A percentile compares a stretch with the other conserved stretches of the same genome.
Conservation (phyloP, 2,113 vertebrate species). For the Cisticola juncidis region DNA sequence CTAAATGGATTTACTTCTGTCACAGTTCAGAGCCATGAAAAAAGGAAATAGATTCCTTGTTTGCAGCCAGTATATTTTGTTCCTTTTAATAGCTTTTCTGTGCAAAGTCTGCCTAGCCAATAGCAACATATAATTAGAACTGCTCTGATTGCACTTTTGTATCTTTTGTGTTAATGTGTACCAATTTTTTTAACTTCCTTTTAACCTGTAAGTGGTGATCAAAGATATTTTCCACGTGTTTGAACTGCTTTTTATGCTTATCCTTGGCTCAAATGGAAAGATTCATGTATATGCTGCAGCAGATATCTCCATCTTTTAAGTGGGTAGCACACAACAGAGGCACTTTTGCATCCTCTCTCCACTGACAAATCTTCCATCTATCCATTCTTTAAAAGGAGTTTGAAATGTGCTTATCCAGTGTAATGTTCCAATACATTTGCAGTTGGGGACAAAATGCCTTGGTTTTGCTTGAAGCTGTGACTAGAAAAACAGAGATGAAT, state of each 20-base stretch:
- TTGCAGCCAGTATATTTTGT: neutral
- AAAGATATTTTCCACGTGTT: constrained; percentile 28
- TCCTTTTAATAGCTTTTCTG: constrained; percentile 49
- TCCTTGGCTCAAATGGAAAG: neutral
- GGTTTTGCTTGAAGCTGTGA: constrained; percentile 7
- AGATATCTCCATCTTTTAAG: neutral
- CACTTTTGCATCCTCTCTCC: neutral
- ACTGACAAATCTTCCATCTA: neutral
- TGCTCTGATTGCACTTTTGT: constrained; percentile 14
- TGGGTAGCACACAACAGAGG: neutral
- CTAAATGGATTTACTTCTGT: constrained; percentile 4
- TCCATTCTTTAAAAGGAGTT: neutral
- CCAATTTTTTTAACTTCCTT: constrained; percentile 21
- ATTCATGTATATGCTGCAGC: neutral
- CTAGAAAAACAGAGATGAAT: neutral
- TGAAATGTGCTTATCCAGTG: neutral
- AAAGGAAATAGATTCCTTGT: constrained; percentile 30
- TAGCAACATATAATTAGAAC: constrained; percentile 46
- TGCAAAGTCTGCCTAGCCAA: constrained; percentile 22
- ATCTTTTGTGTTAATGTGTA: constrained; percentile 6
- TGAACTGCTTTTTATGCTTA: constrained; percentile 36
- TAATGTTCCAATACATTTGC: neutral
- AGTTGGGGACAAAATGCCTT: neutral
- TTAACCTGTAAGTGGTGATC: constrained; percentile 46
- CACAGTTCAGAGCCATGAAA: constrained; percentile 1